Evolutionary conservation across 2,888 invertebrate species (phyloP), one percentile per base, ranked within the genome.

Genomic region (Zhuqinia jingwanae): DNA sequence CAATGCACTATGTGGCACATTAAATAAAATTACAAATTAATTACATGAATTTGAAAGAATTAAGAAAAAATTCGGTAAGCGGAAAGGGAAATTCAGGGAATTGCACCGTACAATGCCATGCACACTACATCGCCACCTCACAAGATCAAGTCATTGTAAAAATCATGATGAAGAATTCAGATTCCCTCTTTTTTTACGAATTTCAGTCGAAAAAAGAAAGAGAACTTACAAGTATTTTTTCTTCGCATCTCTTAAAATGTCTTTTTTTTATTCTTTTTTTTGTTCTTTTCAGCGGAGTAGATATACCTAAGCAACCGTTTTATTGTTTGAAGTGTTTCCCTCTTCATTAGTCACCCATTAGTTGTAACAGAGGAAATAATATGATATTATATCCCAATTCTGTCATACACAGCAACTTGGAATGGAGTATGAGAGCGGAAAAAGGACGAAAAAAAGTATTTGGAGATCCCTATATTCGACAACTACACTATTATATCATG

Each of bases 131-230:
- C 15, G n/a, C 27, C 27, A 13, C 22, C 60, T 30, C 27, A 36
- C 65, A 68, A 68, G 68, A 68, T 68, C 68, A 68, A 68, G 68
- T 68, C 42, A 68, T 36, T 42, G 13, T 68, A 45, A 68, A 68
- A 68, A 36, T 68, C n/a, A 45, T 20, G n/a, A 13, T 25, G 45
- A 20, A 68, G 36, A 36, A 36, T 36, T 36, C 8, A 6, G 36
- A 36, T 36, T 36, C 36, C 3, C 3, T 36, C 13, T 42, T 68
- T 68, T 68, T 20, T 0, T 2, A 36, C 30, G 58, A 58, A 25
- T 58, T 65, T 20, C 3, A 1, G 20, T 3, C 36, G 36, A 30
- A 36, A 63, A 63, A 36, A n/a, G 42, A 65, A 60, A 65, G 30
- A 6, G 30, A 45, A 68, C 11, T 45, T 68, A 36, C 3, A 36